Conservation (phyloP, 2,797 vertebrate genomes). For the Tapirus indicus region DNA sequence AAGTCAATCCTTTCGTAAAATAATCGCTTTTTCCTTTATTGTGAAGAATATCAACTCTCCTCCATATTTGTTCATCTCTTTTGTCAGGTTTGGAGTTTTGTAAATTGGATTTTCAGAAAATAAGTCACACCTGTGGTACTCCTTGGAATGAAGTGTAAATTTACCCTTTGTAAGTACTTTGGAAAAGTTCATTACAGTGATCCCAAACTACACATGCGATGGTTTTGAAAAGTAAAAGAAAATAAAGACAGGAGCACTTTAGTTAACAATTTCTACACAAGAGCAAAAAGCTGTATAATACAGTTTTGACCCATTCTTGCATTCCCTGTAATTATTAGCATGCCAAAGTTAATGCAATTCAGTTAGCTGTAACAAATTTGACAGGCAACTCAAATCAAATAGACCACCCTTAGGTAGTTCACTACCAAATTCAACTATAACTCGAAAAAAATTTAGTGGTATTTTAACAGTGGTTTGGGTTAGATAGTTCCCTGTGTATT, state of each 20-base stretch:
- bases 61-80: neutral
- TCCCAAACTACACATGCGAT: neutral
- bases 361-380: neutral
- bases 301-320: neutral
- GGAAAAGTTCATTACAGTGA: constrained; percentile 32
- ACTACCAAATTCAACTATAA: neutral
- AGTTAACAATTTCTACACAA: neutral
- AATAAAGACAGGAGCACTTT: neutral
- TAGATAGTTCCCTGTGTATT: neutral
- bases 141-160: neutral
- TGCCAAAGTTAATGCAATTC: neutral
- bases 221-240: constrained; percentile 35
- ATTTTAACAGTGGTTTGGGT: neutral
- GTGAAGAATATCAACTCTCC: neutral
- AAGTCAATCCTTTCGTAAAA: neutral
- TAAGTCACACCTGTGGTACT: neutral
- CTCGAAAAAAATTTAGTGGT: neutral
- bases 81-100: constrained; percentile 12
- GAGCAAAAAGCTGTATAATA: neutral
- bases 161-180: neutral
- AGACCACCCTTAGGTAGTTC: neutral
- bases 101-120: constrained; percentile 47
- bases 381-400: neutral
- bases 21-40: neutral
- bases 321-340: neutral